Evolutionary conservation across 2,797 vertebrate genomes (phyloP).

Genomic region (Masticophis lateralis): DNA sequence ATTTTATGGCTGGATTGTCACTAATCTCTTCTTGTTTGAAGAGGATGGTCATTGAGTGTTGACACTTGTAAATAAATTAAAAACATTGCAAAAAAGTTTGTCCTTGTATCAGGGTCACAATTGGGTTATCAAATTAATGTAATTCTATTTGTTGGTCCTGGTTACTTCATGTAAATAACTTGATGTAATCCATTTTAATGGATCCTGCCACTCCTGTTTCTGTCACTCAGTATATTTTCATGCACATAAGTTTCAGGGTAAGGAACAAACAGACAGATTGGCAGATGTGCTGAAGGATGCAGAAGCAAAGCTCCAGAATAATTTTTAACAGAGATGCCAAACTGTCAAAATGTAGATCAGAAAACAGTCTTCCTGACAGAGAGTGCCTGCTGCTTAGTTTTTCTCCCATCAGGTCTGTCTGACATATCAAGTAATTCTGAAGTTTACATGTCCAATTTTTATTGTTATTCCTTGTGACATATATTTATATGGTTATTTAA

Average conservation of each 20-base stretch:
- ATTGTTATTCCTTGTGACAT: not conserved
- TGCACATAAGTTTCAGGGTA: constrained; percentile 33
- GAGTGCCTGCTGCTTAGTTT: constrained; percentile 35
- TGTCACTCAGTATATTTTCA: constrained; percentile 58
- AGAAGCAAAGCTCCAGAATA: constrained; percentile 43
- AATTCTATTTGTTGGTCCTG: not conserved
- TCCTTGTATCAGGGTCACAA: constrained; percentile 10
- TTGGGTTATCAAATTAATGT: constrained; percentile 34
- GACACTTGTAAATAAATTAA: constrained; percentile 16
- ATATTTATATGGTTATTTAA: constrained; percentile 11
- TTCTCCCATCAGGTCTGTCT: constrained; percentile 54
- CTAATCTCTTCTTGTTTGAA: not conserved
- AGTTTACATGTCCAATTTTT: constrained; percentile 55
- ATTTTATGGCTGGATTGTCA: constrained; percentile 23
- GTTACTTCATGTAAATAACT: constrained; percentile 35
- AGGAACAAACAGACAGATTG: constrained; percentile 33
- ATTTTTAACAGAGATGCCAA: constrained; percentile 63
- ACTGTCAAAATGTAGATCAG: constrained; percentile 56
- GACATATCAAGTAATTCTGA: constrained; percentile 58
- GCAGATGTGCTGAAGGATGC: not conserved
- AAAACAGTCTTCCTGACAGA: constrained; percentile 51
- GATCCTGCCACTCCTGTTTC: constrained; percentile 42
- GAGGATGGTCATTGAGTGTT: not conserved
- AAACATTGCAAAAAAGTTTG: not conserved
- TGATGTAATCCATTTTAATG: constrained; percentile 62